These are phyloP conservation scores for Litocranius walleri DNA, from an alignment of 2,113 vertebrate species.

Conservation along the genomic window DNA sequence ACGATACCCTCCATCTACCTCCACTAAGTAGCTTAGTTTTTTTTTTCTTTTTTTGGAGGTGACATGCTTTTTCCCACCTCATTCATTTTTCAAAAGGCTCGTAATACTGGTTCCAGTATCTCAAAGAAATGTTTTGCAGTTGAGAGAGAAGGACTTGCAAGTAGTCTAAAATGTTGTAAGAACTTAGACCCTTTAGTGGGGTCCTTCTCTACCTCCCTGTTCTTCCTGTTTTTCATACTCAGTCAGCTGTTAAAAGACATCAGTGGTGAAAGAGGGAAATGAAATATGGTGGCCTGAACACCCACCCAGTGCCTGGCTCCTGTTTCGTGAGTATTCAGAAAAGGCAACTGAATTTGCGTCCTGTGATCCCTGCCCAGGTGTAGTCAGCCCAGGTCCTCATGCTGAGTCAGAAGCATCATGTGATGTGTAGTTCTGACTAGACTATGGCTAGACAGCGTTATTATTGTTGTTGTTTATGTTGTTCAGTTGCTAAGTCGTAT, in stretches of 20 bases:
- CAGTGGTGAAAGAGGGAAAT: not conserved
- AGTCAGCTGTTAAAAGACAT: not conserved
- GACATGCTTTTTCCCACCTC: not conserved
- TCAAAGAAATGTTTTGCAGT: not conserved
- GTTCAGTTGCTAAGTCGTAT: not conserved
- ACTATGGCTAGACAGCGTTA: not conserved
- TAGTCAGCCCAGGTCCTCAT: not conserved
- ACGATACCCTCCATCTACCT: not conserved
- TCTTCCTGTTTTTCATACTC: not conserved
- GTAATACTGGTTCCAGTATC: not conserved
- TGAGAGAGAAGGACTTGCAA: conserved; percentile 10
- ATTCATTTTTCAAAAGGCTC: conserved; percentile 16
- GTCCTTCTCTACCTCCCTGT: not conserved
- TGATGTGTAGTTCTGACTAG: not conserved
- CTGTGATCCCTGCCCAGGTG: not conserved
- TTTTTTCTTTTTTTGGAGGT: not conserved
- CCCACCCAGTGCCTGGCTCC: not conserved
- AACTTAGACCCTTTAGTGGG: not conserved
- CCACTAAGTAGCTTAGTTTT: not conserved
- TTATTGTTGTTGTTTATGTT: not conserved
- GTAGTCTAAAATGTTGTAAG: not conserved
- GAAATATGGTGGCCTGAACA: not conserved
- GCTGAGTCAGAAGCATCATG: not conserved
- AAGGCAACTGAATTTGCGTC: not conserved
- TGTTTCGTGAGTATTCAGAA: not conserved